phyloP scores from a whole-genome alignment of 2,797 vertebrate genomes.

The Morelia viridis region DNA sequence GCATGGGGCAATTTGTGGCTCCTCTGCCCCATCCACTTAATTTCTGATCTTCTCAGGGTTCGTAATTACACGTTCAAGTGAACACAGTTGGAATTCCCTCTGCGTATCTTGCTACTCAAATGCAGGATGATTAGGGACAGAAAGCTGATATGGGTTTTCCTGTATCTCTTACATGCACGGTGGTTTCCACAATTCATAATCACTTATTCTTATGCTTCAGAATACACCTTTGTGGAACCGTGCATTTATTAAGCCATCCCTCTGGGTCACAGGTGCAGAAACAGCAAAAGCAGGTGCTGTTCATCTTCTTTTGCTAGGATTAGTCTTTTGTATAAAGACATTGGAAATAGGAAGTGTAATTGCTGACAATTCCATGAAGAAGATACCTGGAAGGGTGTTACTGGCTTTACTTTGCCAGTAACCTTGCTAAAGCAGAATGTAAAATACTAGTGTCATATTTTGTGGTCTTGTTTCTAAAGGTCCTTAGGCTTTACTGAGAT shows the following conservation, averaged over 20 bases:
- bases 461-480: background rate
- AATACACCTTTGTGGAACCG: background rate
- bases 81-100: background rate
- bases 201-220: background rate
- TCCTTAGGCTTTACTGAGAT: background rate
- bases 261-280: slow-evolving; percentile 11
- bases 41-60: background rate
- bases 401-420: background rate
- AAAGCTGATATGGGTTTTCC: background rate
- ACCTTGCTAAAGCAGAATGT: background rate
- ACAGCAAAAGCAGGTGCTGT: slow-evolving; percentile 7
- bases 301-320: slow-evolving; percentile 7
- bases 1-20: background rate
- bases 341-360: slow-evolving; percentile 26
- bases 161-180: background rate
- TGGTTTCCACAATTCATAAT: background rate
- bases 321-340: slow-evolving; percentile 19
- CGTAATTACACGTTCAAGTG: background rate
- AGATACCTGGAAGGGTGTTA: slow-evolving; percentile 7
- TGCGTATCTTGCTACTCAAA: background rate
- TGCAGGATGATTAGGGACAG: background rate
- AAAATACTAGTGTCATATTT: too few species aligned
- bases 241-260: slow-evolving; percentile 12
- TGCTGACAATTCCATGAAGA: slow-evolving; percentile 6
- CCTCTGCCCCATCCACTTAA: background rate